Base-by-base conservation (phyloP, 2,113 vertebrate genomes). In the Neodontobutis hainanensis region DNA sequence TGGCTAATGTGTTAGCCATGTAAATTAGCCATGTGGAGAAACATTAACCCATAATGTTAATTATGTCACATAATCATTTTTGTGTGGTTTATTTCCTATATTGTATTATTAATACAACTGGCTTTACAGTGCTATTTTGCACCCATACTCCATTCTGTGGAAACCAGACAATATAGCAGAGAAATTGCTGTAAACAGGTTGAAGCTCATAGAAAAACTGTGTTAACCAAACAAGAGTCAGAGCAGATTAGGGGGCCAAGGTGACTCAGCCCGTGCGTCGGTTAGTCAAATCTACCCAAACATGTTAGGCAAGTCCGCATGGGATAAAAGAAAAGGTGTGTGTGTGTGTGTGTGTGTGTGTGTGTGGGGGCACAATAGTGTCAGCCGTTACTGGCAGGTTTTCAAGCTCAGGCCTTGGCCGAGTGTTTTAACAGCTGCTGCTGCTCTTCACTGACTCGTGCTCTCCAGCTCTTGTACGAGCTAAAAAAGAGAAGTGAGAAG, bases 381-480 rank as follows among this genome's bases (percentile, higher is more conserved):
- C 89, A 91, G 89, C 86, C 80, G 87, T 87, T 89, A 82, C 86
- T 89, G 90, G 90, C 89, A 92, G 89, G 71, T 89, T 89, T 87
- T 90, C 81, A 90, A 82, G 70, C 73, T 74, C 88, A 89, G 86
- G 82, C 90, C 87, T 87, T 75, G 63, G 49, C 84, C 77, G 60
- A 89, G 86, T 91, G 89, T 91, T 92, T 88, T 90, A 90, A 89
- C 92, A 92, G 91, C 91, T 91, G 91, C 91, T 91, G 91, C 91
- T 84, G 78, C 84, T 84, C 79, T 86, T 90, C 86, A 87, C 73
- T 79, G 46, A 8, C 46, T 66, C 32, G 65, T 58, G 48, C 61
- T 2, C 66, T 80, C 7, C 58, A 65, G 59, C 68, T 36, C 32
- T 35, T 34, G 9, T 14, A 55, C 6, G 14, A 3, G 32, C 53